Evolutionary conservation across 2,888 invertebrate species (phyloP).

Genomic region (Ophion ventricosus): DNA sequence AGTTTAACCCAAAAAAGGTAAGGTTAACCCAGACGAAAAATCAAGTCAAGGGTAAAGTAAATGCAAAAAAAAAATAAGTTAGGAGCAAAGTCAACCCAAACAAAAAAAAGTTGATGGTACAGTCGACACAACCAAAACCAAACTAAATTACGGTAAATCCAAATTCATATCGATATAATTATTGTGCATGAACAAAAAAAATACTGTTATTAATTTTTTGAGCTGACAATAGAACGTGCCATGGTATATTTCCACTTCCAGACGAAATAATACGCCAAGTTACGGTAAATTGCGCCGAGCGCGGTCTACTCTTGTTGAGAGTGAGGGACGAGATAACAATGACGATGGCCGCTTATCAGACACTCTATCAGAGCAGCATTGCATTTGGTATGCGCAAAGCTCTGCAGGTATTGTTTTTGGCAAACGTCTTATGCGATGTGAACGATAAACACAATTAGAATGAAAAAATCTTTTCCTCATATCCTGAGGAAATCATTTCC

Average conservation of each 20-base stretch:
- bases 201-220: no score
- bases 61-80: no score
- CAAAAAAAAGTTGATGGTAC: no score
- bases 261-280: slow-evolving; percentile 97
- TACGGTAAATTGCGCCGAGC: slow-evolving; percentile 98
- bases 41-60: no score
- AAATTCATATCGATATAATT: neutral
- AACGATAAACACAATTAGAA: neutral
- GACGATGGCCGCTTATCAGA: slow-evolving; percentile 98
- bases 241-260: slow-evolving; percentile 69
- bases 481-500: neutral
- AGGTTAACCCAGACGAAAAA: no score
- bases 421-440: neutral
- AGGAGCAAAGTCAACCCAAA: no score
- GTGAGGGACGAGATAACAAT: slow-evolving; percentile 98
- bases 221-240: no score
- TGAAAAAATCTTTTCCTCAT: neutral
- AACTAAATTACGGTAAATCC: neutral
- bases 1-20: no score
- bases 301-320: slow-evolving; percentile 95
- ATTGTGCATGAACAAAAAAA: no score
- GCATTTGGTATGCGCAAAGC: slow-evolving; percentile 99
- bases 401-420: slow-evolving; percentile 87
- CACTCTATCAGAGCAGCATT: slow-evolving; percentile 97
- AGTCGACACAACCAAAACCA: no score